Evolutionary conservation across 1,140 invertebrate species (phyloP).

Genomic region (Brachionus calyciflorus): DNA sequence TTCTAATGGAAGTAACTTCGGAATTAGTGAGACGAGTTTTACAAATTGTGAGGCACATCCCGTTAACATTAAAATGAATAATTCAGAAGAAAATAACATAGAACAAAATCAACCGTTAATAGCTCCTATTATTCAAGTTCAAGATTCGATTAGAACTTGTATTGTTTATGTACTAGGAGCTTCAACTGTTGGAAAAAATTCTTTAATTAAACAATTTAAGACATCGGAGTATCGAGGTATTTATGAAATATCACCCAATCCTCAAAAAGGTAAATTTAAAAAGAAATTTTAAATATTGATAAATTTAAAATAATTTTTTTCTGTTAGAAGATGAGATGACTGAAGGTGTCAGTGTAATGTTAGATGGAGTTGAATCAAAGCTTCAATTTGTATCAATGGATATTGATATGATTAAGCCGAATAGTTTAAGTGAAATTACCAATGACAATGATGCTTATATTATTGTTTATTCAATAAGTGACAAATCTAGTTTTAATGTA

Average conservation of each 20-base stretch:
- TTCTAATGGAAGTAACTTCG: not conserved
- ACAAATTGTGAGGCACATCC: not conserved
- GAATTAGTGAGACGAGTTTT: slow-evolving; percentile 27
- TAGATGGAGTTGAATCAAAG: slow-evolving; percentile 43
- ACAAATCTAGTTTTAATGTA: slow-evolving; percentile 11
- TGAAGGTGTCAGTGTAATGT: slow-evolving; percentile 28
- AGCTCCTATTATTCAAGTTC: slow-evolving; percentile 13
- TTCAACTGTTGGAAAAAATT: slow-evolving; percentile 34
- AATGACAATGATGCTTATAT: slow-evolving; percentile 43
- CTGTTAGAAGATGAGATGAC: slow-evolving; percentile 22
- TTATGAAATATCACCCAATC: not conserved
- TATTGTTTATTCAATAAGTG: slow-evolving; percentile 42
- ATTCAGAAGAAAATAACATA: not conserved
- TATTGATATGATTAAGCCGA: slow-evolving; percentile 31
- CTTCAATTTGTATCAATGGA: slow-evolving; percentile 38
- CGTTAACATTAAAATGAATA: not conserved
- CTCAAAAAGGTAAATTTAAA: not conserved
- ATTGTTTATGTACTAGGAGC: slow-evolving; percentile 39
- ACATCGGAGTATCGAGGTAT: slow-evolving; percentile 45
- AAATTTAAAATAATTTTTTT: not conserved
- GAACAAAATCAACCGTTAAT: not conserved
- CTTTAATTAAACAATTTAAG: slow-evolving; percentile 46
- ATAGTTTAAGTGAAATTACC: not conserved
- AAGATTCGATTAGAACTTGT: not conserved
- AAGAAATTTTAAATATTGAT: not conserved